Evolutionary conservation across 2,888 invertebrate species (phyloP).

Genomic region (Thymelicus lineola): DNA sequence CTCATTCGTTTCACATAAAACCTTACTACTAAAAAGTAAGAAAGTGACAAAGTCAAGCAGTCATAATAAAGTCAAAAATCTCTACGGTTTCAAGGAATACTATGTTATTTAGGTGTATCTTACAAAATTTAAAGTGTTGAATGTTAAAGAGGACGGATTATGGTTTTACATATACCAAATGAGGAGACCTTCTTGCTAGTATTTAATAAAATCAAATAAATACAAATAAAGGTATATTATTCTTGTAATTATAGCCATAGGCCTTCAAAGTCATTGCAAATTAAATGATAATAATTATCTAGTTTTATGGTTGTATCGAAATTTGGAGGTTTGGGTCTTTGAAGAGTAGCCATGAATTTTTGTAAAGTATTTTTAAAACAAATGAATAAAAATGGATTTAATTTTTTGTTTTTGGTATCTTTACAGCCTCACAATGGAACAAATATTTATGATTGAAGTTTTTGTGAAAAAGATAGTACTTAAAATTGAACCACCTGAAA

Average conservation of each 20-base stretch:
- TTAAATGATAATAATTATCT: no score
- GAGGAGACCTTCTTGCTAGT: slow-evolving; percentile 14
- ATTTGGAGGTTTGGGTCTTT: no score
- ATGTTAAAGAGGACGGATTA: not conserved
- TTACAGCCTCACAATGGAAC: slow-evolving; percentile 61
- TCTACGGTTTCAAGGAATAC: slow-evolving; percentile 12
- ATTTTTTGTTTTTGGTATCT: not conserved
- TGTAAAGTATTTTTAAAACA: no score
- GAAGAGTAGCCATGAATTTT: no score
- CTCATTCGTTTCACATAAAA: no score
- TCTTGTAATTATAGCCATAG: no score
- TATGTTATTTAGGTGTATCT: not conserved
- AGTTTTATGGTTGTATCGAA: no score
- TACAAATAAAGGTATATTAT: no score
- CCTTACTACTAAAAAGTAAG: not conserved
- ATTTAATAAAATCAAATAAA: slow-evolving; percentile 22
- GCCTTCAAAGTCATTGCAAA: no score
- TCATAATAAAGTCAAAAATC: slow-evolving; percentile 5
- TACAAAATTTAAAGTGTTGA: slow-evolving; percentile 10
- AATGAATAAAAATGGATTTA: no score
- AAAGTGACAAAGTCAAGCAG: not conserved
- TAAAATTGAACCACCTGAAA: slow-evolving; percentile 73
- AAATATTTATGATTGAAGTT: slow-evolving; percentile 80
- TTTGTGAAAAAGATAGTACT: slow-evolving; percentile 75
- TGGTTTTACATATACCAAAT: slow-evolving; percentile 23